Evolutionary conservation across 2,797 vertebrate genomes (phyloP), one percentile per base, ranked within the genome.

Genomic region (Oreochromis grahami): DNA sequence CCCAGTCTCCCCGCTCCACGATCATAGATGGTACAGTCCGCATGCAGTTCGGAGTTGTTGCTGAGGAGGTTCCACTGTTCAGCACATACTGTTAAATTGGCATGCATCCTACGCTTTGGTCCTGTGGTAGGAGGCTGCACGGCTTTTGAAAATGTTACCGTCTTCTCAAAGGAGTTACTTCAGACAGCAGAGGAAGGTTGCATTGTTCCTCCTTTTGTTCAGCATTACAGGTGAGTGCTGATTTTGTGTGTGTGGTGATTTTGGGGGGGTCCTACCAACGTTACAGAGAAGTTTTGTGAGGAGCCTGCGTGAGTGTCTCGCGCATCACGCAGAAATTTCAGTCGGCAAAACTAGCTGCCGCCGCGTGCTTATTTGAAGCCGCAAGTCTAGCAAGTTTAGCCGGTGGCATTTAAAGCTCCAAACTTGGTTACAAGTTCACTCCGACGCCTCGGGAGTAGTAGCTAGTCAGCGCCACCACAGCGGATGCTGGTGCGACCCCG

Each of bases 31-130:
- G 97, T 97, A 95, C 94, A 24, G 93, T 95, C 97, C 96, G 87
- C 94, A 92, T 92, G 93, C 95, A 93, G 94, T 92, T 90, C 92
- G 86, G 95, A 96, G 96, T 95, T 95, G 96, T 96, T 96, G 96
- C 97, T 91, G 96, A 97, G 96, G 96, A 96, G 95, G 81, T 91
- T 94, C 94, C 93, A 89, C 91, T 85, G 91, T 89, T 90, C 90
- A 68, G 86, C 88, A 89, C 94, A 93, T 84, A 89, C 89, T 85
- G 92, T 84, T 88, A 85, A 87, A 91, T 68, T 85, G 90, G 88
- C 89, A 85, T 76, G 87, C 81, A 78, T 86, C 80, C 84, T 78
- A 43, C 83, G 77, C 77, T 12, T 3, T 41, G 48, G 83, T 84
- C 80, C 82, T 72, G 76, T 7, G 55, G 68, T 78, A 50, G 86